Conservation (phyloP, 2,113 vertebrate genomes). For the Brevimyrus niger region DNA sequence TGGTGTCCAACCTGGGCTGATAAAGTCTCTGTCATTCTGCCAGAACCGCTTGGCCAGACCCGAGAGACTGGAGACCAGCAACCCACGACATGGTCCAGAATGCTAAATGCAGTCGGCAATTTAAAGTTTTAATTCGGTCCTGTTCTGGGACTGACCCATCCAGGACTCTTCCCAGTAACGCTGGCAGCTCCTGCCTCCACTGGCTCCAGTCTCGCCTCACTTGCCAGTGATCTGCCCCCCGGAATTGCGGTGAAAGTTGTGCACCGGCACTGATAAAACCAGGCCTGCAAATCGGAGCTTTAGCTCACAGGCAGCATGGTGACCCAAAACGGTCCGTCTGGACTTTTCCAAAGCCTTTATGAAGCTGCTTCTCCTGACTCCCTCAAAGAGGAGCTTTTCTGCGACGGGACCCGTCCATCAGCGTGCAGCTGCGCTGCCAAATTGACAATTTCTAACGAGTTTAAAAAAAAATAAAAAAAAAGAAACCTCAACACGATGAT, state of each 20-base stretch:
- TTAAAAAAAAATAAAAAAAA: not conserved
- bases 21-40: not conserved
- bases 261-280: not conserved
- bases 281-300: not conserved
- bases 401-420: slow-evolving; percentile 25
- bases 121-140: not conserved
- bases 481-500: not conserved
- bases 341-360: not conserved
- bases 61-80: not conserved
- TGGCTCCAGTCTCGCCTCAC: not conserved
- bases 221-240: not conserved
- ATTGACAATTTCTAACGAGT: slow-evolving; percentile 33
- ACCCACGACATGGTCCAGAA: not conserved
- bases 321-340: no score
- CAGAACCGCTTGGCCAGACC: not conserved
- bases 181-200: not conserved
- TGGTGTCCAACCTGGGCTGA: not conserved
- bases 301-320: not conserved
- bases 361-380: slow-evolving; percentile 6
- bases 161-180: not conserved
- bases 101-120: not conserved
- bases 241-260: not conserved
- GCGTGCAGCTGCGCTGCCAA: slow-evolving; percentile 24
- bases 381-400: not conserved
- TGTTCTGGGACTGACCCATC: not conserved